Base-by-base conservation (phyloP, 2,888 invertebrate genomes). In the Acleris holmiana region DNA sequence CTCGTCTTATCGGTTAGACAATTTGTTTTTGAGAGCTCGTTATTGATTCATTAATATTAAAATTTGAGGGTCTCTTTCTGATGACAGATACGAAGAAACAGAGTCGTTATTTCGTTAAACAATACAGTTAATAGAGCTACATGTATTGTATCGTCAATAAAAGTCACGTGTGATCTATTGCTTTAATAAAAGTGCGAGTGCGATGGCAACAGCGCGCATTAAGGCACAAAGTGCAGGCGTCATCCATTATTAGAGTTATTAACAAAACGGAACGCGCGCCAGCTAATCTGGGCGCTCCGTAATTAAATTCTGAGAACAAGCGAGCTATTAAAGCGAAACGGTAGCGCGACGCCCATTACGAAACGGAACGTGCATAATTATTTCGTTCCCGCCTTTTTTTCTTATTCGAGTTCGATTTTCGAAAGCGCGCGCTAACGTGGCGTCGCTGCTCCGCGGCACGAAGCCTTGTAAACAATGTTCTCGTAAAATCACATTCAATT, bases 241-340 rank as follows among this genome's bases (percentile, higher is more conserved):
- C 88, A 89, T 87, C 88, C 87, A 87, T 88, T 89, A 90, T 88
- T 88, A 84, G 83, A 85, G 85, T 88, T 89, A 91, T 90, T 89
- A 91, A 89, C 89, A 88, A 90, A 89, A 89, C 84, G 85, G 86
- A 87, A 87, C 88, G 86, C 79, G 82, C 79, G 83, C 80, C 79
- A 76, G 85, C 90, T 91, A 91, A 91, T 91, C 91, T 88, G 84
- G 84, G 85, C 82, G 80, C 84, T 83, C 79, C 83, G 82, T 91
- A 91, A 92, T 91, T 91, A 92, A 91, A 90, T 91, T 91, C 91
- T 86, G 86, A 85, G 91, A 91, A 91, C 90, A 89, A 91, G 90
- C 88, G 83, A 83, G 88, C 88, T 89, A 88, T 89, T 90, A 91
- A 89, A 89, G 84, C 87, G 86, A 88, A 91, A 91, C 91, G 88